A percentile compares a stretch with the other conserved stretches of the same genome.
Conservation (phyloP, 2,888 invertebrate species). For the Aethes cnicana region DNA sequence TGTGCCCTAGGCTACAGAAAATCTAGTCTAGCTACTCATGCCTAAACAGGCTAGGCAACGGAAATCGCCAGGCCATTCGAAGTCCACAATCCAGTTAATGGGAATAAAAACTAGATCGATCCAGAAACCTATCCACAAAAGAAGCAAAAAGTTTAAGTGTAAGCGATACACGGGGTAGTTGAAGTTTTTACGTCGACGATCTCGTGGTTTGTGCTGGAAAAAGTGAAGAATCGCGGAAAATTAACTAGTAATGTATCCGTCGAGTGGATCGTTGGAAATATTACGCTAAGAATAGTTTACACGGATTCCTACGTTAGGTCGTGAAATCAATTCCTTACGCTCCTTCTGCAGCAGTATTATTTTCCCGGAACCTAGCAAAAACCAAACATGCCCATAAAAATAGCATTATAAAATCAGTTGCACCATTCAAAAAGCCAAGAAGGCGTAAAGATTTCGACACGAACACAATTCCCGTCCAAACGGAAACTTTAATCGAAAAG, state of each 20-base stretch:
- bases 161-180: constrained; percentile 14
- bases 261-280: no score
- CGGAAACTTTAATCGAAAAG: constrained; percentile 70
- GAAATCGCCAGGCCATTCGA: constrained; percentile 23
- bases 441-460: constrained; percentile 61
- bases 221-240: constrained; percentile 1
- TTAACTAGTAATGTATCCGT: background rate
- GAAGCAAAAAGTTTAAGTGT: constrained; percentile 5
- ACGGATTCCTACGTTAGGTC: no score
- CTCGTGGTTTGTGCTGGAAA: background rate
- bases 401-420: constrained; percentile 22
- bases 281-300: no score
- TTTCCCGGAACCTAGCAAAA: constrained; percentile 2
- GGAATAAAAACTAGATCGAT: constrained; percentile 13
- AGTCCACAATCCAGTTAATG: constrained; percentile 15
- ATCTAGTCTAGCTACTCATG: constrained; percentile 5
- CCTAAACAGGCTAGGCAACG: constrained; percentile 19
- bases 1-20: background rate
- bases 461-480: constrained; percentile 59
- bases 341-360: background rate
- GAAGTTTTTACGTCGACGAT: background rate
- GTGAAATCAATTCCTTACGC: constrained; percentile 20
- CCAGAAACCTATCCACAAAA: constrained; percentile 6
- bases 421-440: constrained; percentile 52
- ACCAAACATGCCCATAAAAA: constrained; percentile 14